Percentiles rank a stretch among this genome's conserved stretches.
These are phyloP conservation scores for Rousettus leschenaultii DNA, from an alignment of 2,113 vertebrate genomes.

Conservation along the genomic window DNA sequence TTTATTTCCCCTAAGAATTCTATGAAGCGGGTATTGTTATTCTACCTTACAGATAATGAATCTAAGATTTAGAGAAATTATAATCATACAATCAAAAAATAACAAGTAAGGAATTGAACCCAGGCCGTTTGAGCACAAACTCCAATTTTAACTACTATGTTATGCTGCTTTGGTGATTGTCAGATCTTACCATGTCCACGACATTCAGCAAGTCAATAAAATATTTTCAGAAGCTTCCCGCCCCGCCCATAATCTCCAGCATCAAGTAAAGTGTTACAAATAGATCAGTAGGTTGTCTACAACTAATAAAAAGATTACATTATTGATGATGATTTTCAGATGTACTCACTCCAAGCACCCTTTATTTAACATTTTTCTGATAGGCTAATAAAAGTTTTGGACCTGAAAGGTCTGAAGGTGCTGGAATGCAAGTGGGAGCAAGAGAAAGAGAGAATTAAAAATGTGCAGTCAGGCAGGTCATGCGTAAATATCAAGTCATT, in stretches of 20 bases:
- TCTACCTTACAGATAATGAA: neutral
- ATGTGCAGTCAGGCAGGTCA: neutral
- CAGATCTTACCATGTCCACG: neutral
- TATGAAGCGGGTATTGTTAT: neutral
- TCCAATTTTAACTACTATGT: neutral
- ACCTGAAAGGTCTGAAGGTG: neutral
- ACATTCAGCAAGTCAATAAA: neutral
- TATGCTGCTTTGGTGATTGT: neutral
- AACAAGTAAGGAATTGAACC: neutral
- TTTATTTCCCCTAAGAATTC: neutral
- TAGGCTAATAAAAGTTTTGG: neutral
- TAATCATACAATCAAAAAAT: neutral
- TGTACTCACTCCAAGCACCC: neutral
- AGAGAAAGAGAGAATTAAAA: neutral
- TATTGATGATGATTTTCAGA: neutral
- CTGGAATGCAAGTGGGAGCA: neutral
- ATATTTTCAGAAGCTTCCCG: neutral
- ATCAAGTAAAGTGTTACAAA: neutral
- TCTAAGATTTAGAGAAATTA: neutral
- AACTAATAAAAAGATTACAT: neutral
- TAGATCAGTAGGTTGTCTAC: neutral
- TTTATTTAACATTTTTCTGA: neutral
- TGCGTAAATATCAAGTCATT: slow-evolving; percentile 27
- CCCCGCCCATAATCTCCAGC: neutral
- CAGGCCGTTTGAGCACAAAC: neutral